Evolutionary conservation across 2,888 invertebrate genomes (phyloP), one percentile per base, ranked within the genome.

Genomic region (Drosophila sordidapex): DNA sequence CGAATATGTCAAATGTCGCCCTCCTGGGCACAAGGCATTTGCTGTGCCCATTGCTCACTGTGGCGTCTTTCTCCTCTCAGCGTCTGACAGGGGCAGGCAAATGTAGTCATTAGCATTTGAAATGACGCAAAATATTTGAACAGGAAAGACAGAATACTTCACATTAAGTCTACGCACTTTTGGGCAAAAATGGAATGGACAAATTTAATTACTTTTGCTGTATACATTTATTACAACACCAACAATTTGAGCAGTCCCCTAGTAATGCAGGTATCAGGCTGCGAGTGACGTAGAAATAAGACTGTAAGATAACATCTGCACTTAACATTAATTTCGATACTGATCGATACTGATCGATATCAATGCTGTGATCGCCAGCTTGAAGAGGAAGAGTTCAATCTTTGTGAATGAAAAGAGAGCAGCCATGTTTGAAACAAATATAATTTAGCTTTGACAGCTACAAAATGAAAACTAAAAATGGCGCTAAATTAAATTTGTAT

Each of bases 1-100:
- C 72, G 87, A 90, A 87, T 90, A 87, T 90, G 90, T 90, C 89
- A 89, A 83, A 72, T 70, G 83, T 82, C 77, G 69, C 56, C 62
- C 68, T 31, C 56, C 77, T 27, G 33, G 40, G 63, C 43, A n/a
- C 52, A n/a, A 53, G 33, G 48, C 68, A 58, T 57, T 58, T 25
- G 18, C 46, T 27, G 36, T 38, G 52, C 51, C 29, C 29, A 31
- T 40, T 53, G 52, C 43, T 18, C 31, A 40, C 2, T 54, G 54
- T 13, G 54, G 54, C 38, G 27, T n/a, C 18, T 18, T n/a, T 56
- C 38, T 36, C 35, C 33, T 8, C 33, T 21, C 27, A 13, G 13
- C 27, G n/a, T 21, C 48, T 43, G 58, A 49, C 56, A 67, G 69
- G 63, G 76, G 63, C 53, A 53, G 59, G 56, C 77, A 69, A 84